phyloP scores from a whole-genome alignment of 2,888 invertebrate genomes.

The Masnerella sp. region DNA sequence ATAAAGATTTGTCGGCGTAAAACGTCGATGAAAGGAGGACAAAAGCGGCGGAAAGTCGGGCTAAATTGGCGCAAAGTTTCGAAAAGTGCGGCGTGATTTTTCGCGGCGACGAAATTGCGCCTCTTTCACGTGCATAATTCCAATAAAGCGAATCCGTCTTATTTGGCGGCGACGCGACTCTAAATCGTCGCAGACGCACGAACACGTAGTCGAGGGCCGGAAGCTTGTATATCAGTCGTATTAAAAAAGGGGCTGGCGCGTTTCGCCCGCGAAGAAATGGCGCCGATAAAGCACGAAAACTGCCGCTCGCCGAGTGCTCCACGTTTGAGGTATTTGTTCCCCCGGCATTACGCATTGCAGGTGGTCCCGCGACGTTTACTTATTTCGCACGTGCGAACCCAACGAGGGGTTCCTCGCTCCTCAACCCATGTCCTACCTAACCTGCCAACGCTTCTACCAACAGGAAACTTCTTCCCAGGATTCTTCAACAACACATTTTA shows the following conservation, averaged over 20 bases:
- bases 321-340: constrained; percentile 56
- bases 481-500: too few relatives aligned
- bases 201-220: constrained; percentile 54
- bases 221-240: constrained; percentile 58
- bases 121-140: constrained; percentile 21
- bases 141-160: constrained; percentile 34
- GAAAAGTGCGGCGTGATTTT: too few relatives aligned
- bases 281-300: constrained; percentile 60
- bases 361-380: constrained; percentile 49
- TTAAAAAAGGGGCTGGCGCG: constrained; percentile 50
- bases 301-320: constrained; percentile 53
- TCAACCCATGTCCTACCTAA: too few relatives aligned
- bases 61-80: too few relatives aligned
- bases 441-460: too few relatives aligned
- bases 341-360: constrained; percentile 50
- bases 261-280: constrained; percentile 46
- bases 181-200: constrained; percentile 42
- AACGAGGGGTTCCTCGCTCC: not conserved
- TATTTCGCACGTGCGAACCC: constrained; percentile 32
- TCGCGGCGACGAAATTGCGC: not conserved
- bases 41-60: not conserved
- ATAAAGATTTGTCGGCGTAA: too few relatives aligned
- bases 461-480: too few relatives aligned
- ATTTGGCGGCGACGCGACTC: constrained; percentile 22
- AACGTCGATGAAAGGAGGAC: too few relatives aligned